phyloP scores from a whole-genome alignment of 2,888 invertebrate genomes.

The Epinotia ramella region DNA sequence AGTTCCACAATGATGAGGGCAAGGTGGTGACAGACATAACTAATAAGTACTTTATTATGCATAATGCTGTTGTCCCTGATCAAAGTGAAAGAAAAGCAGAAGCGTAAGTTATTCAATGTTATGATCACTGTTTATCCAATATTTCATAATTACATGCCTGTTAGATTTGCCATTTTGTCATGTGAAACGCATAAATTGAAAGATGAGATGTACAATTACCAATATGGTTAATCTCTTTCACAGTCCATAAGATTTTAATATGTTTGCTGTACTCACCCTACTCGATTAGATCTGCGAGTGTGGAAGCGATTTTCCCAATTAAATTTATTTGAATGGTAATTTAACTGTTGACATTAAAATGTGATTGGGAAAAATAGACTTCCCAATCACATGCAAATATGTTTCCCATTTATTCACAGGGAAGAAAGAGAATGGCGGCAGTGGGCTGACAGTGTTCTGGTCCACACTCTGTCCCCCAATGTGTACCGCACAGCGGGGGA shows the following conservation, averaged over 20 bases:
- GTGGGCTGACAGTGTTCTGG: constrained; percentile 96
- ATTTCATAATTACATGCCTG: no score
- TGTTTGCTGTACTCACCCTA: no score
- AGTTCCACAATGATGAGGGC: constrained; percentile 88
- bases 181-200: no score
- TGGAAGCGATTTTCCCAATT: no score
- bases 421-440: constrained; percentile 97
- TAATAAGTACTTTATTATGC: constrained; percentile 96
- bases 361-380: no score
- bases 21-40: constrained; percentile 89
- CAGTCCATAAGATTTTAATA: no score
- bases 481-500: constrained; percentile 95
- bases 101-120: constrained; percentile 77
- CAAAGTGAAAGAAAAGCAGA: constrained; percentile 82
- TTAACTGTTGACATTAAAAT: no score
- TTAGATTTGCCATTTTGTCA: no score
- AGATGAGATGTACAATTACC: no score
- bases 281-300: no score
- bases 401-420: constrained; percentile 79
- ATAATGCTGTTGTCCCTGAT: constrained; percentile 85
- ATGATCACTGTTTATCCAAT: neutral
- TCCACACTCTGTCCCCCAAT: constrained; percentile 98
- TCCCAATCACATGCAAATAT: neutral
- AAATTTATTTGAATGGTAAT: no score
- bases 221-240: no score